Evolutionary conservation across 2,113 vertebrate species (phyloP).

Genomic region (Ursus arctos): DNA sequence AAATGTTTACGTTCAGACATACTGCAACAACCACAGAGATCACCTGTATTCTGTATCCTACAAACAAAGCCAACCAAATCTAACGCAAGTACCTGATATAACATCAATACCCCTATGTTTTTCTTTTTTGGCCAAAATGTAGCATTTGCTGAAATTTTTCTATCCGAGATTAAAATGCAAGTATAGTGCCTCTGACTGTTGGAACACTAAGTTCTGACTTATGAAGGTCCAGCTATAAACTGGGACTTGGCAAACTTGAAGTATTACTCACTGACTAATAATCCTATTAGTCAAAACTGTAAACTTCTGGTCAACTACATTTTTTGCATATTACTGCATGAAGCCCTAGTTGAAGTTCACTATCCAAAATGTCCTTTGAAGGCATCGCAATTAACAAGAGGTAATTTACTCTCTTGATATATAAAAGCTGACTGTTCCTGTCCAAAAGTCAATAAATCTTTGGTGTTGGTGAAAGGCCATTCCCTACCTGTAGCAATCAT

Average conservation of each 20-base stretch:
- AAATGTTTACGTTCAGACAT: not conserved
- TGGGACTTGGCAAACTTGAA: constrained; percentile 72
- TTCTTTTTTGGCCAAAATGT: constrained; percentile 25
- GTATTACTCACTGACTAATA: constrained; percentile 81
- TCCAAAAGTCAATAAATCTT: not conserved
- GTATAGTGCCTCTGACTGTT: constrained; percentile 22
- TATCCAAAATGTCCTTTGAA: constrained; percentile 54
- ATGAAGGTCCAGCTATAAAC: constrained; percentile 66
- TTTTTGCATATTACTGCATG: constrained; percentile 76
- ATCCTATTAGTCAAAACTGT: constrained; percentile 78
- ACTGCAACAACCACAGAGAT: not conserved
- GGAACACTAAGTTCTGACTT: constrained; percentile 71
- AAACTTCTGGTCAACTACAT: constrained; percentile 73
- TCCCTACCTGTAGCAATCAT: not conserved
- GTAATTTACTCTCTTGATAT: constrained; percentile 40
- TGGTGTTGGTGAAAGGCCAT: not conserved
- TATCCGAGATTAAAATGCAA: constrained; percentile 49
- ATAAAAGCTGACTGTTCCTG: not conserved
- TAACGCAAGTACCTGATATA: not conserved
- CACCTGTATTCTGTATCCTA: not conserved
- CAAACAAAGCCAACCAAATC: not conserved
- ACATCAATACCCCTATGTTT: not conserved
- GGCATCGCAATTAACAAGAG: constrained; percentile 33
- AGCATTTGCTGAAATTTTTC: constrained; percentile 55
- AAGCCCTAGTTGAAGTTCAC: constrained; percentile 36